Evolutionary conservation across 1,140 invertebrate species (phyloP).

Genomic region (Drosophila sturtevanti): DNA sequence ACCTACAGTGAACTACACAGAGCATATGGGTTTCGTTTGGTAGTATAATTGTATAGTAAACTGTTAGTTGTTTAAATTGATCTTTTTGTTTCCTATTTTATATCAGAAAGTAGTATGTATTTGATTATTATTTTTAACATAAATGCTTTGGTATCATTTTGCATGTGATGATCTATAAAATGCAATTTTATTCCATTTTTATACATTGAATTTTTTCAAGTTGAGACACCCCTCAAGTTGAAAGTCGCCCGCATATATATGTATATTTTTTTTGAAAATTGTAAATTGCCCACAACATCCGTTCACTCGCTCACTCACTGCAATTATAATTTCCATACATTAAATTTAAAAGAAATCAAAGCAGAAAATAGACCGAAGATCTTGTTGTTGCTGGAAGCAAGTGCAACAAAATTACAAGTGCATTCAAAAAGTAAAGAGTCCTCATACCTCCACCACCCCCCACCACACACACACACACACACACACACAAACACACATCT

Average conservation of each 20-base stretch:
- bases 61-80: no score
- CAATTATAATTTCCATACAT: constrained; percentile 8
- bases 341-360: constrained; percentile 9
- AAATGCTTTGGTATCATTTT: no score
- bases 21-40: neutral
- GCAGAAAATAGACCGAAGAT: constrained; percentile 1
- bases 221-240: neutral
- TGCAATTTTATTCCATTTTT: neutral
- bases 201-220: neutral
- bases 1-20: neutral
- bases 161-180: no score
- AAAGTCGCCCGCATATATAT: neutral
- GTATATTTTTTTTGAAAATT: neutral
- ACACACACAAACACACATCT: no score
- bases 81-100: no score
- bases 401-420: constrained; percentile 4
- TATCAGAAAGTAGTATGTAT: no score
- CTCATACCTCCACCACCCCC: no score
- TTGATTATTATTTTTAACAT: no score
- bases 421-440: neutral
- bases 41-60: no score
- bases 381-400: neutral
- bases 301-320: neutral
- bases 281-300: constrained; percentile 10
- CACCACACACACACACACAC: no score